Conservation (phyloP, 2,113 vertebrate species). For the Ochotona curzoniae region DNA sequence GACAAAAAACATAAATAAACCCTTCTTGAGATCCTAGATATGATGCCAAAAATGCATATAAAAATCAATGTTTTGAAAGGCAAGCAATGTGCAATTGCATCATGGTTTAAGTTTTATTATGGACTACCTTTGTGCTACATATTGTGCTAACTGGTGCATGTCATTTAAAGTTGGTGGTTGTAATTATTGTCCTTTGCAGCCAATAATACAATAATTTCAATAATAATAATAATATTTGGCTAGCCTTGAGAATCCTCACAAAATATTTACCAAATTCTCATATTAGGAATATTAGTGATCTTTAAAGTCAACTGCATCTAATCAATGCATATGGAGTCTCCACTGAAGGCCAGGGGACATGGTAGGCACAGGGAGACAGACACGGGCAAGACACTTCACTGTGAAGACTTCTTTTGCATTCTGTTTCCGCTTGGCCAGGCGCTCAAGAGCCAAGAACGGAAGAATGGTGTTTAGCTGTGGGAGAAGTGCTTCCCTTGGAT, state of each 20-base stretch:
- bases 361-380: not conserved
- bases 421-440: not conserved
- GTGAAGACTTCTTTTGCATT: not conserved
- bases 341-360: fast-evolving
- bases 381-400: not conserved
- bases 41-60: conserved; percentile 1
- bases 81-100: not conserved
- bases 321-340: not conserved
- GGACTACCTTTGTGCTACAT: not conserved
- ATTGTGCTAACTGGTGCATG: fast-evolving
- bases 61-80: conserved; percentile 27
- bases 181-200: not conserved
- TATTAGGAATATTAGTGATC: not conserved
- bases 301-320: not conserved
- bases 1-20: conserved; percentile 47
- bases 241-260: not conserved
- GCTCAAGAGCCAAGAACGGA: not conserved
- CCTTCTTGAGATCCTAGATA: conserved; percentile 4
- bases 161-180: not conserved
- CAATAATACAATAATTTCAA: not conserved
- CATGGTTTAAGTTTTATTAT: not conserved
- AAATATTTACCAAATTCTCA: not conserved
- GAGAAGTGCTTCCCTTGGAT: not conserved
- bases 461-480: not conserved
- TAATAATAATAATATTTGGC: not conserved